Evolutionary conservation across 1,140 invertebrate species (phyloP), one percentile per base, ranked within the genome.

Genomic region (Trigoniulus corallinus): DNA sequence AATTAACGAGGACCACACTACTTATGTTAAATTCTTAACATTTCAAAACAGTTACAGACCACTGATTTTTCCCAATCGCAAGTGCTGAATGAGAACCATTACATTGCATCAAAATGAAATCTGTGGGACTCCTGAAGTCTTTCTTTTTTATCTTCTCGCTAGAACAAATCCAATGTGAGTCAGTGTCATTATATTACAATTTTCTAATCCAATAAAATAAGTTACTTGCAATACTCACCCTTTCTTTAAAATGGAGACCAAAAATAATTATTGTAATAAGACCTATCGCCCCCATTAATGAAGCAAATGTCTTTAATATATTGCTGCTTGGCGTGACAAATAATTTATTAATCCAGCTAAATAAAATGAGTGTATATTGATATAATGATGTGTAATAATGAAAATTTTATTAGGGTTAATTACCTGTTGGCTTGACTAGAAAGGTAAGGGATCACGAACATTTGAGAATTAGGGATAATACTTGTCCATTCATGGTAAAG

Each of bases 391-490:
- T 18, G 12, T 24, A 20, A 7, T 7, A 44, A 44, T 44, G 42
- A 44, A 24, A 4, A 18, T 24, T 24, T 24, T 21, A 44, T 39
- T 13, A 13, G 12, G 18, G 42, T 7, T 7, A 44, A 7, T 44
- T 44, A 44, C 60, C 77, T 75, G 4, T 69, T 74, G 3, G 88
- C 81, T 43, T 85, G 71, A 53, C 76, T 68, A 2, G 79, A 72
- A 4, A 91, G 89, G 63, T 80, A 79, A 2, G 94, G 94, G 53
- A 97, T 88, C 1, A 98, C 80, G 20, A 97, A 82, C 64, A 99
- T 84, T 68, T 98, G 93, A 1, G 93, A 96, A 65, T 96, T 98
- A 27, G 87, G 94, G 62, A 98, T 97, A 29, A 98, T 84, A 65
- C 94, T 88, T 1, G 81, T 81, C 82, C 87, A 96, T 45, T 78